Evolutionary conservation across 2,797 vertebrate species (phyloP).

Genomic region (Rhinichthys osculus): DNA sequence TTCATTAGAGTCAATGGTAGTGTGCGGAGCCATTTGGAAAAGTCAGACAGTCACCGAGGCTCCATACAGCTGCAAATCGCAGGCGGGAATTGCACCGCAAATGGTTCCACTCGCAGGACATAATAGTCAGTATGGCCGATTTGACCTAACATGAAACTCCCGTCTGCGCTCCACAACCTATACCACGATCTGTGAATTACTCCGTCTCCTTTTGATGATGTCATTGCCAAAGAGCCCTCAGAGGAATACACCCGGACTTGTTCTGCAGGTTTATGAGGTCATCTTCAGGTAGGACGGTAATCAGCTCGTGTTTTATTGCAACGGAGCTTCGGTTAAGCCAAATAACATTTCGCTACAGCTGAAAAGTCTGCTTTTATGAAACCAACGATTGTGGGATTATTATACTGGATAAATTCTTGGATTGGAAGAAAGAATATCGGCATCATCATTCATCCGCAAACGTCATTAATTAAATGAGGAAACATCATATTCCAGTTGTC

Average conservation of each 20-base stretch:
- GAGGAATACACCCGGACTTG: not conserved
- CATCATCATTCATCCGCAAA: constrained; percentile 31
- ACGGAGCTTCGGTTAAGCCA: constrained; percentile 77
- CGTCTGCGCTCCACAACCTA: constrained; percentile 38
- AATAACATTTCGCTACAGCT: constrained; percentile 72
- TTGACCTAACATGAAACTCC: constrained; percentile 62
- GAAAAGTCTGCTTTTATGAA: constrained; percentile 69
- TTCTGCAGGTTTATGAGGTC: constrained; percentile 31
- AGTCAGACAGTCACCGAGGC: constrained; percentile 78
- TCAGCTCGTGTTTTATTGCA: constrained; percentile 64
- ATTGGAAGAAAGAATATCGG: constrained; percentile 64
- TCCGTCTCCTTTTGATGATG: constrained; percentile 57
- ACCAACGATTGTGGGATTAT: constrained; percentile 12
- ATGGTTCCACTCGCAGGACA: constrained; percentile 62
- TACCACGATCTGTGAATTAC: constrained; percentile 40
- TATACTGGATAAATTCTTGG: constrained; percentile 26
- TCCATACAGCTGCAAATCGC: constrained; percentile 71
- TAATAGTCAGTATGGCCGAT: constrained; percentile 49
- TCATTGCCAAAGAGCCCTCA: constrained; percentile 46
- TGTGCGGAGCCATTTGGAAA: constrained; percentile 86
- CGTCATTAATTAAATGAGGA: constrained; percentile 77
- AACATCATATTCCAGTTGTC: constrained; percentile 73
- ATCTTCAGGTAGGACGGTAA: constrained; percentile 52
- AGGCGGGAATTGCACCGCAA: constrained; percentile 67
- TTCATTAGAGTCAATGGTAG: constrained; percentile 89